Evolutionary conservation across 2,797 vertebrate genomes (phyloP).

Genomic region (Crocidura indochinensis): DNA sequence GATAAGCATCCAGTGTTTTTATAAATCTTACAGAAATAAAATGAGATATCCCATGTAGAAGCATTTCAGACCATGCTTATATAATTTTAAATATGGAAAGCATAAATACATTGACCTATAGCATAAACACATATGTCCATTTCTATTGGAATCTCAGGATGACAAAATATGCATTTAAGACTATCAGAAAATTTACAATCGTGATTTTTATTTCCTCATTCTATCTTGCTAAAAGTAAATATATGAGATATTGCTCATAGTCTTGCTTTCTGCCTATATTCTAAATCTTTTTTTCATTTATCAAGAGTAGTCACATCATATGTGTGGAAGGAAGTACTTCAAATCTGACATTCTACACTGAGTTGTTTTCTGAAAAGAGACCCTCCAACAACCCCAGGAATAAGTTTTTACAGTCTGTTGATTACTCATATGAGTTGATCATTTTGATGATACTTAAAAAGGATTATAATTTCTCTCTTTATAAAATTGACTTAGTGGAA

Average conservation of each 20-base stretch:
- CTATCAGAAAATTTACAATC: not conserved
- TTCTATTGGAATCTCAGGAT: not conserved
- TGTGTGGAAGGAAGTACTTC: not conserved
- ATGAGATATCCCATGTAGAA: not conserved
- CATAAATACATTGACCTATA: constrained; percentile 4
- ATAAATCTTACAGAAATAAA: constrained; percentile 46
- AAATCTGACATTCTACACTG: not conserved
- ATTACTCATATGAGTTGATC: not conserved
- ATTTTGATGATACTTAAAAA: not conserved
- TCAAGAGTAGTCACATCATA: not conserved
- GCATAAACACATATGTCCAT: not conserved
- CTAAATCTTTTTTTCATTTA: not conserved
- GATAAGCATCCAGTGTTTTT: not conserved
- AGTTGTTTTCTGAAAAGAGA: not conserved
- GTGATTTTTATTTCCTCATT: constrained; percentile 26
- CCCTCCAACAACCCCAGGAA: not conserved
- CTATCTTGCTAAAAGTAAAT: not conserved
- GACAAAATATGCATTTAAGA: not conserved
- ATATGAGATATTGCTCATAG: not conserved
- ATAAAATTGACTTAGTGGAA: not conserved
- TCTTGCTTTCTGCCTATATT: not conserved
- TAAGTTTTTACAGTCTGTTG: not conserved
- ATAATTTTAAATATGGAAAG: constrained; percentile 10
- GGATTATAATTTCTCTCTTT: not conserved
- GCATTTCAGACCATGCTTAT: not conserved